Conservation (phyloP, 2,797 vertebrate genomes). For the Tauraco hartlaubi region DNA sequence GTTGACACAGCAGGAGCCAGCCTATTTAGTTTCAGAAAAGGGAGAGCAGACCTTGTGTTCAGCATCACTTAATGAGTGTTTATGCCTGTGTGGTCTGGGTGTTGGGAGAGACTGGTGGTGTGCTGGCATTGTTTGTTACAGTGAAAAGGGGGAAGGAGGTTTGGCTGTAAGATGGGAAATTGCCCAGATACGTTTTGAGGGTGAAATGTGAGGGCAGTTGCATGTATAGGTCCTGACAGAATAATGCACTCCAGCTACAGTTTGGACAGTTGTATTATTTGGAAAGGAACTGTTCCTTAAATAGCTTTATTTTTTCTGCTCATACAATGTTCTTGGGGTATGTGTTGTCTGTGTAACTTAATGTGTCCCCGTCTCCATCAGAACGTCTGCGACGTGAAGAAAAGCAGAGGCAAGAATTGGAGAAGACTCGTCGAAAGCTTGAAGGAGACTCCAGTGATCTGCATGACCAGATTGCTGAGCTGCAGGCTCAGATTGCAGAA, state of each 20-base stretch:
- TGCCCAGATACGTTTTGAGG: neutral
- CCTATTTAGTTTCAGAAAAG: neutral
- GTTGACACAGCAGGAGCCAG: neutral
- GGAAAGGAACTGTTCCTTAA: neutral
- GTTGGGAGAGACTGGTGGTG: neutral
- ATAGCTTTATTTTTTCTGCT: neutral
- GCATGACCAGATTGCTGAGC: conserved; percentile 93
- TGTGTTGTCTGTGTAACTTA: neutral
- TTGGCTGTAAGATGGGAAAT: neutral
- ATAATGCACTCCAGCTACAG: neutral
- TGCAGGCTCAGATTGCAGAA: conserved; percentile 97
- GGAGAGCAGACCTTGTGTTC: neutral
- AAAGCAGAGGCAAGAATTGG: conserved; percentile 94
- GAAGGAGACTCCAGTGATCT: conserved; percentile 94
- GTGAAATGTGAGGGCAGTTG: neutral
- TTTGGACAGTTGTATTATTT: neutral
- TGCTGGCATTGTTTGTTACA: neutral
- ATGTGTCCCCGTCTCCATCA: conserved; percentile 47
- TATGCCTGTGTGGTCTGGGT: neutral
- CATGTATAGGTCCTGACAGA: neutral
- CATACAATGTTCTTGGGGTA: neutral
- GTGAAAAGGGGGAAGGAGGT: neutral
- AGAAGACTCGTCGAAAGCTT: conserved; percentile 96
- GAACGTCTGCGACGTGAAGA: conserved; percentile 96
- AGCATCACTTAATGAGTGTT: neutral